Base-by-base conservation (phyloP, 2,888 invertebrate genomes). In the Drosophila bunnanda region DNA sequence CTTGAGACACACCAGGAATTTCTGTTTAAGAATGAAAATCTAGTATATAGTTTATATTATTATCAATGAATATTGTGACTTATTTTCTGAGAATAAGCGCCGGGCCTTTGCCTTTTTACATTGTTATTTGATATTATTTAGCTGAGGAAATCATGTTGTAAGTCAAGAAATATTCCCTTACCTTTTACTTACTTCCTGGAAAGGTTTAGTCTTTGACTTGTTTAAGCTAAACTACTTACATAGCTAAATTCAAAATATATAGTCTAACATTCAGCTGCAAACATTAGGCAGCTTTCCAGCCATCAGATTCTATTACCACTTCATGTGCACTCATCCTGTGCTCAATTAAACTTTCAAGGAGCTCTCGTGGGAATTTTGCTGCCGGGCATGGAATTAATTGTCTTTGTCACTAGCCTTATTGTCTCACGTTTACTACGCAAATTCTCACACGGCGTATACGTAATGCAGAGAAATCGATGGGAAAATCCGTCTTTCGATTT, bases 401-500 rank as follows among this genome's bases (percentile, higher is more conserved):
- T 36, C 62, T 34, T 61, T 28, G 44, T 17, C 34, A 36, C 13
- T 12, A n/a, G 57, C n/a, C 8, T 53, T 17, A 56, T 60, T 25
- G 34, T 15, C 57, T 25, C 10, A 13, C 32, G 32, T 34, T 43
- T 34, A 17, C 25, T 34, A 57, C n/a, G 10, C 32, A 28, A 43
- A 50, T 50, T 50, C 30, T 43, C 64, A 65, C 50, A 36, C 8
- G 39, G 50, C 64, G 64, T 65, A 52, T 64, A 65, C 56, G 46
- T 28, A 67, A 41, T 41, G n/a, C 46, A 2, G 0, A 4, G 15
- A 6, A 62, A 46, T 44, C 43, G 15, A 46, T 28, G n/a, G 28
- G 6, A 28, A 25, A 25, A 56, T 52, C 61, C 74, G 57, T 73
- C 68, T 78, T 82, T 76, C 73, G 72, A 78, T 82, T 78, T 48